phyloP scores from a whole-genome alignment of 2,888 invertebrate genomes.

The Helicoverpa assulta region DNA sequence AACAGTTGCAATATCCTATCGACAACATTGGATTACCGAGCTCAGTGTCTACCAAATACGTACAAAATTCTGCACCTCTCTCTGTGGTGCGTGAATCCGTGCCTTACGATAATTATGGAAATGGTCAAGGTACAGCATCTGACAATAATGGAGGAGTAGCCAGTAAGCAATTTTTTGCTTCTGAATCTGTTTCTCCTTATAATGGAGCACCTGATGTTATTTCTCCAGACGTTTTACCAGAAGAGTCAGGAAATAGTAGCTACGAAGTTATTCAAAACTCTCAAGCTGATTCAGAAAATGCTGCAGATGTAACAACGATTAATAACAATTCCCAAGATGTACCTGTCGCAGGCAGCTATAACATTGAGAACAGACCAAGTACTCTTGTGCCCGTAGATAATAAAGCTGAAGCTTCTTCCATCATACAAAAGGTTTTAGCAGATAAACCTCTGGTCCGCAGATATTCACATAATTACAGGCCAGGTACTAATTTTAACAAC shows the following conservation, averaged over 20 bases:
- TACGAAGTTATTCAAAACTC: background rate
- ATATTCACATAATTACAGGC: background rate
- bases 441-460: background rate
- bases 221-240: background rate
- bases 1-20: constrained; percentile 24
- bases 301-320: constrained; percentile 11
- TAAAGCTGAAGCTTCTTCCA: constrained; percentile 24
- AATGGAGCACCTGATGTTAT: constrained; percentile 2
- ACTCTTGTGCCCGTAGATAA: constrained; percentile 10
- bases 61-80: background rate
- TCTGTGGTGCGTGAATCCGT: background rate
- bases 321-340: constrained; percentile 15
- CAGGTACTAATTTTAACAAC: background rate
- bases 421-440: background rate
- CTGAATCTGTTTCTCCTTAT: constrained; percentile 1
- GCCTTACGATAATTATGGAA: constrained; percentile 17
- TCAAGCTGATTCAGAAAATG: constrained; percentile 10
- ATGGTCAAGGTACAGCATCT: background rate
- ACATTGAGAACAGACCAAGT: constrained; percentile 8
- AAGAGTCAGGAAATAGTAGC: background rate
- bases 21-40: constrained; percentile 5
- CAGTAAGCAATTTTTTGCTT: constrained; percentile 1
- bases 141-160: background rate
- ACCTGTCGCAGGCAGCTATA: background rate
- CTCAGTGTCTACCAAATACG: constrained; percentile 10